Conservation (phyloP, 2,888 invertebrate species). For the Artemia sinica region DNA sequence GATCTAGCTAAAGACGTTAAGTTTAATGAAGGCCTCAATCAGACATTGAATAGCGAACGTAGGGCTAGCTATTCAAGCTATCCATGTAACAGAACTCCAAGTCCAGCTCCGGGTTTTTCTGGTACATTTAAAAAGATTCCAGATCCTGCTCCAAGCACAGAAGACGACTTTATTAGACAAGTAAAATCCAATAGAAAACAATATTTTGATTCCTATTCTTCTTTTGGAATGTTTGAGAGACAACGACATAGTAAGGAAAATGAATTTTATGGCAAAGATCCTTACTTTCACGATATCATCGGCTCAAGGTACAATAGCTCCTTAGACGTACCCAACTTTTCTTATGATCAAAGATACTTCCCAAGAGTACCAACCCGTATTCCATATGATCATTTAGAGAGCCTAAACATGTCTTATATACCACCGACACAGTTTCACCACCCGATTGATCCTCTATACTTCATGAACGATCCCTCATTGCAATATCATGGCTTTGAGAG, state of each 20-base stretch:
- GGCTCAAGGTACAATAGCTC: background rate
- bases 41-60: background rate
- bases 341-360: background rate
- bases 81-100: background rate
- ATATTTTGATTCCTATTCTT: background rate
- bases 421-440: background rate
- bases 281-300: too few species aligned
- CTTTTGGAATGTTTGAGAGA: background rate
- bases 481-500: background rate
- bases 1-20: background rate
- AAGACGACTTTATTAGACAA: background rate
- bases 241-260: background rate
- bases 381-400: background rate
- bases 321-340: background rate
- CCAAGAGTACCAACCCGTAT: background rate
- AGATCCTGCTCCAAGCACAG: background rate
- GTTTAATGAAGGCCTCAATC: background rate
- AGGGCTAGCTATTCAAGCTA: background rate
- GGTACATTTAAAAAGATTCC: background rate
- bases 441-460: background rate
- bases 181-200: background rate
- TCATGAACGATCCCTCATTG: background rate
- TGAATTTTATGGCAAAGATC: too few species aligned
- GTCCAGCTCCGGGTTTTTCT: constrained; percentile 11
- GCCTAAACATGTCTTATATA: background rate